Conservation (phyloP, 35 echinoderm and acorn worm species). For the Ptychodera flava region DNA sequence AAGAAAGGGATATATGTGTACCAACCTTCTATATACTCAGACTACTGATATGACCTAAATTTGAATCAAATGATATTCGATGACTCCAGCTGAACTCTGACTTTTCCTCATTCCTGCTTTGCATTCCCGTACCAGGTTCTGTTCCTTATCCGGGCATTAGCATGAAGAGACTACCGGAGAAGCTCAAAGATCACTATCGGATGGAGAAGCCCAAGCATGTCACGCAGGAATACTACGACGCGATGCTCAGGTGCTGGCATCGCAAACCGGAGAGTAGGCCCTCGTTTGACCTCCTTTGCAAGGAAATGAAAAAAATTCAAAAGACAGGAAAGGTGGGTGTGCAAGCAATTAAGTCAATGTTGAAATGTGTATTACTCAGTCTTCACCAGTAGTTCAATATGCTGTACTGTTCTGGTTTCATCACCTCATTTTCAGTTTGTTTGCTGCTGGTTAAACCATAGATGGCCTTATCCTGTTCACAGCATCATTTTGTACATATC, state of each 20-base stretch:
- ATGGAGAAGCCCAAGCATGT: constrained; percentile 91
- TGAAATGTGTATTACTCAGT: not conserved
- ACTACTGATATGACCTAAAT: no score
- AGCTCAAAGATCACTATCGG: constrained; percentile 67
- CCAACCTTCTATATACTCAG: no score
- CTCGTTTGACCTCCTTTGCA: constrained; percentile 65
- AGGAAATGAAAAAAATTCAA: constrained; percentile 68
- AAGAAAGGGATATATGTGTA: no score
- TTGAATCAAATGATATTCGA: no score
- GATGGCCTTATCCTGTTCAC: no score
- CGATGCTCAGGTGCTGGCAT: constrained; percentile 95
- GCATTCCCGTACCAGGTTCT: constrained; percentile 52
- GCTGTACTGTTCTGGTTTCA: not conserved
- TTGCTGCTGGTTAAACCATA: not conserved
- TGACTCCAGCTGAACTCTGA: no score
- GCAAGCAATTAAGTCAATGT: not conserved
- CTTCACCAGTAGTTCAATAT: not conserved
- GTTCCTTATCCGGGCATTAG: constrained; percentile 78
- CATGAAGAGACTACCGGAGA: constrained; percentile 30
- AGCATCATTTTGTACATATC: no score
- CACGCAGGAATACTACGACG: constrained; percentile 64
- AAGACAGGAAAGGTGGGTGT: constrained; percentile 29
- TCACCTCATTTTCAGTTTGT: not conserved
- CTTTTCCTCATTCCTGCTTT: no score
- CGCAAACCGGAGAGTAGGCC: constrained; percentile 83